Base-by-base conservation (phyloP, 2,797 vertebrate genomes). In the Coreius guichenoti region DNA sequence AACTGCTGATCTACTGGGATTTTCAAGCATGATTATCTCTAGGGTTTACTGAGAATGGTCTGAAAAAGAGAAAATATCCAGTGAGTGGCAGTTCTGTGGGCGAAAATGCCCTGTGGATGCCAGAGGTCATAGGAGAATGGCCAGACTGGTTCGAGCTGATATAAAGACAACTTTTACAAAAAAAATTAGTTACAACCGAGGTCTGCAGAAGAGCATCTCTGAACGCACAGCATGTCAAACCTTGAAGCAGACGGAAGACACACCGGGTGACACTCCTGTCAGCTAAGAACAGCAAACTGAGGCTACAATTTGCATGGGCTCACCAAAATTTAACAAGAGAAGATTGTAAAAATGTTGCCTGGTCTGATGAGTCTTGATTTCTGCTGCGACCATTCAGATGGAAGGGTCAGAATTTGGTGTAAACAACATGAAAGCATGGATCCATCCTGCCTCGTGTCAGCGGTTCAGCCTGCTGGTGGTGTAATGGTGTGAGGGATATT, bases 71-170 rank as follows among this genome's bases (percentile, higher is more conserved):
- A 58, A n/a, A n/a, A 58, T 56, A 23, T 43, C 8, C 39, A 43
- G 8, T 2, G 39, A 43, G 39, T 0, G 39, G 39, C 8, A 43
- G 39, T 43, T 43, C 39, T 1, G 36, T 39, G 36, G 49, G 16
- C 17, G 16, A 51, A 51, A 7, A 85, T 78, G 72, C 67, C 63
- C 77, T 85, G 83, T 65, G 82, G 78, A 87, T 63, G 36, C 29
- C 77, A 87, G 83, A 81, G 70, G 86, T 87, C 78, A 83, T 73
- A 86, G 29, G 31, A 19, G 16, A 67, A 67, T 67, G 16, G 17
- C 17, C 31, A 33, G 65, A 67, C 63, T 69, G 65, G 31, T 33
- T 68, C 19, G 6, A 36, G 67, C 8, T 68, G 31, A 69, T 65
- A 17, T 0, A 65, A 31, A 7, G 29, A 11, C 19, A 1, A 11